These are phyloP conservation scores for Dipodomys spectabilis DNA, from an alignment of 2,113 vertebrate species.

Conservation along the genomic window DNA sequence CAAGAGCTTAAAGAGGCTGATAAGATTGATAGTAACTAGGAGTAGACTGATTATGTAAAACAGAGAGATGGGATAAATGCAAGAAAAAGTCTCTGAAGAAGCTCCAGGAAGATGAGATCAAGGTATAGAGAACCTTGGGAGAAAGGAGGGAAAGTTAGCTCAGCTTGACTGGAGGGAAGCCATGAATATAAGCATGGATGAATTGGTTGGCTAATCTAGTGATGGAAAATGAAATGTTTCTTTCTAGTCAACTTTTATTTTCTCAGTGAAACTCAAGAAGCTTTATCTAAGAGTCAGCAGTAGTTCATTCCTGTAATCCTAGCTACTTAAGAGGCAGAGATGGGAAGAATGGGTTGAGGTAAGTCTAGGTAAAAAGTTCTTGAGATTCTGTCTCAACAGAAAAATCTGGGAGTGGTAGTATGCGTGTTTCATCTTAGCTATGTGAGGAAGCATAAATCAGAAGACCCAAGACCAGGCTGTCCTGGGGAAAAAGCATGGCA, in stretches of 20 bases:
- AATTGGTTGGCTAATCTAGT: neutral
- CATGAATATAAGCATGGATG: neutral
- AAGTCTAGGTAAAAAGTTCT: too few species aligned
- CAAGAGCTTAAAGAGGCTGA: neutral
- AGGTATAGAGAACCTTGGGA: neutral
- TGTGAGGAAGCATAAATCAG: too few species aligned
- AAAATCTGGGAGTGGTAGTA: too few species aligned
- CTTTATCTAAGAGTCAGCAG: neutral
- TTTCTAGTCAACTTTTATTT: neutral
- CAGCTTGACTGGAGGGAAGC: neutral
- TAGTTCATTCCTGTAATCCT: too few species aligned
- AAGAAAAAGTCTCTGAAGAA: neutral
- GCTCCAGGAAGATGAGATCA: neutral
- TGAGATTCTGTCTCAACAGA: too few species aligned
- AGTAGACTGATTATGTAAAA: neutral
- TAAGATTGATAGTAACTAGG: neutral
- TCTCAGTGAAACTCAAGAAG: constrained; percentile 17
- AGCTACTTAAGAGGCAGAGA: too few species aligned
- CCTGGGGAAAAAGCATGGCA: too few species aligned
- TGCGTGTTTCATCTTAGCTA: too few species aligned
- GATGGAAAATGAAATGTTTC: neutral
- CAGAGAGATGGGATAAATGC: neutral
- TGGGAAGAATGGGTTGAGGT: too few species aligned
- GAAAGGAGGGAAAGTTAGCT: neutral
- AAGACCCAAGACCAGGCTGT: too few species aligned